Base-by-base conservation (phyloP, 2,888 invertebrate genomes). In the Reticulitermes lucifugus region DNA sequence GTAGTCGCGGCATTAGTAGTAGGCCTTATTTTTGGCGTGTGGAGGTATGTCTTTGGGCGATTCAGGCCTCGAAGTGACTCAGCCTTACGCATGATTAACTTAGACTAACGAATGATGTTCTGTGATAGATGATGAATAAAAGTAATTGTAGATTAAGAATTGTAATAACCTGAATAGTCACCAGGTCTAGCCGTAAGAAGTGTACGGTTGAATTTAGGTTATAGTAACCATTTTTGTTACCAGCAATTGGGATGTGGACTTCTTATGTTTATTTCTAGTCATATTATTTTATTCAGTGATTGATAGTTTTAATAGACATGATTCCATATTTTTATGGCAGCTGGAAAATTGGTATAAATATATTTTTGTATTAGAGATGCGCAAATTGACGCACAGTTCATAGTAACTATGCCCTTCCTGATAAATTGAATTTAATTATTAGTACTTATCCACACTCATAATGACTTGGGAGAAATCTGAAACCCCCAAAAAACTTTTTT, bases 1-100 rank as follows among this genome's bases (percentile, higher is more conserved):
- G n/a, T 77, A 21, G n/a, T 77, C 10, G 41, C 77, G 46, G 77
- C 46, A 10, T 14, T 77, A 46, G 43, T 77, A 12, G 22, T 77
- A 46, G 77, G 46, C n/a, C 22, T 14, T n/a, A 7, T 22, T n/a
- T 77, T 22, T 46, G 77, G 43, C 6, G n/a, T 46, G 12, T 77
- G 77, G 77, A 41, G 46, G 77, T 77, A 77, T 77, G n/a, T 77
- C 22, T n/a, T 77, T n/a, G 46, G 46, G 22, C 46, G 77, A 25
- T n/a, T 22, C n/a, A 77, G 77, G 9, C 22, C 22, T 77, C 77
- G 51, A 14, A 46, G 43, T 46, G n/a, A n/a, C 25, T 77, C 77
- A 0, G 29, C 51, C 22, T 41, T 77, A n/a, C 41, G 14, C 18
- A 51, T 77, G 77, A 77, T 77, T 41, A 51, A 51, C 46, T 41